Percentiles rank a stretch among this genome's conserved stretches.
These are phyloP conservation scores for Heliconius hortense DNA, from an alignment of 2,888 invertebrate species.

Conservation along the genomic window DNA sequence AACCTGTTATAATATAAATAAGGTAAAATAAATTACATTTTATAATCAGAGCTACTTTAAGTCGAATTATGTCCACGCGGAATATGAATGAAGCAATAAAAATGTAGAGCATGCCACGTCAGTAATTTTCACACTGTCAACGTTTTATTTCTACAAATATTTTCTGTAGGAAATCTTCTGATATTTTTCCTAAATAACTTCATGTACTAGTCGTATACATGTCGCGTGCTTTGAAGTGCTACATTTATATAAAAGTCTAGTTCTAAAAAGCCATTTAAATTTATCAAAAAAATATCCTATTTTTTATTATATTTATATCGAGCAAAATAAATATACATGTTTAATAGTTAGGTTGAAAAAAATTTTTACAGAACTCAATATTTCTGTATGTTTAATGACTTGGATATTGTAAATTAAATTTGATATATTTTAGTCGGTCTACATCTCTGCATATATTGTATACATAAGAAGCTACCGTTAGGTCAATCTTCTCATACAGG, in stretches of 20 bases:
- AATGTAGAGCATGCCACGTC: slow-evolving; percentile 41
- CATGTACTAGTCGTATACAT: slow-evolving; percentile 12
- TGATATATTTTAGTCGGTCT: neutral
- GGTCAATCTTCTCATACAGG: slow-evolving; percentile 8
- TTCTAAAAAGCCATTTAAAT: slow-evolving; percentile 3
- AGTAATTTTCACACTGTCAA: slow-evolving; percentile 41
- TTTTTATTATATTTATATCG: neutral
- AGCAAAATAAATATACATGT: neutral
- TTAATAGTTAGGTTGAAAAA: neutral
- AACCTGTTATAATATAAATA: slow-evolving; percentile 10
- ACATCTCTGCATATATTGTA: neutral
- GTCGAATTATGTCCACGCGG: slow-evolving; percentile 41
- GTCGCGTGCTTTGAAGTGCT: neutral
- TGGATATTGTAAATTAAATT: neutral
- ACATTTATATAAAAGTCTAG: neutral
- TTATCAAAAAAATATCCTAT: neutral
- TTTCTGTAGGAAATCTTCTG: slow-evolving; percentile 29
- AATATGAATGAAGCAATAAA: slow-evolving; percentile 43
- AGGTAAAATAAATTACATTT: slow-evolving; percentile 21
- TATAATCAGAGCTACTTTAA: slow-evolving; percentile 28
- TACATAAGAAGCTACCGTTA: neutral
- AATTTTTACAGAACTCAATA: neutral
- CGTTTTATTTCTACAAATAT: slow-evolving; percentile 24
- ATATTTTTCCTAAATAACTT: slow-evolving; percentile 25
- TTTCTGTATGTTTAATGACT: neutral